Evolutionary conservation across 2,797 vertebrate species (phyloP), one percentile per base, ranked within the genome.

Genomic region (Eidolon dupreanum): DNA sequence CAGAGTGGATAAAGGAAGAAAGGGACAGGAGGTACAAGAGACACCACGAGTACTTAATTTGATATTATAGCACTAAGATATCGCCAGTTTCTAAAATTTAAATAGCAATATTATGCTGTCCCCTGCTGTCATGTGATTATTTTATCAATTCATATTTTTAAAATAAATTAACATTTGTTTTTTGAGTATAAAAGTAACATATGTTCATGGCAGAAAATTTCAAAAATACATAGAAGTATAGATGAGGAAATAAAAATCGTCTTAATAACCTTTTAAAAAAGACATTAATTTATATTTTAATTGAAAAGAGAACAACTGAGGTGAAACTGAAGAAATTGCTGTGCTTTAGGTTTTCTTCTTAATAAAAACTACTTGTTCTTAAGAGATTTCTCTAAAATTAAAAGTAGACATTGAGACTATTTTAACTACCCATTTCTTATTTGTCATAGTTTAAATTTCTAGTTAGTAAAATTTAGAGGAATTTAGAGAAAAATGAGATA

Each of bases 61-160:
- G 82, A 82, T 93, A 4, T 74, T 74, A 53, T 24, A 88, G 70
- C 46, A 86, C 51, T 16, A 59, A n/a, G n/a, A 26, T 55, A 61
- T 26, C 51, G 46, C 49, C 43, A 49, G 41, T 51, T 90, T 90
- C 61, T 66, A 51, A 90, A 93, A 79, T 89, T 75, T 71, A 91
- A 93, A 89, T 43, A 87, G 70, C 70, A 87, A 51, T 81, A 77
- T 73, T 95, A 65, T 43, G 36, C 93, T 94, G 96, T 79, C 96
- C 94, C 36, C 89, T 97, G 36, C 55, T 96, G 93, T 82, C 86
- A 90, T 95, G 84, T 71, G 90, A 90, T 70, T 88, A 65, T 43
- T 79, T 79, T 91, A 17, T 89, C 74, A 90, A 49, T 75, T 86
- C 20, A 59, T 53, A 57, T 55, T 55, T 20, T 55, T 70, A 1